phyloP scores from a whole-genome alignment of 2,888 invertebrate species.

The Acrobasis suavella region DNA sequence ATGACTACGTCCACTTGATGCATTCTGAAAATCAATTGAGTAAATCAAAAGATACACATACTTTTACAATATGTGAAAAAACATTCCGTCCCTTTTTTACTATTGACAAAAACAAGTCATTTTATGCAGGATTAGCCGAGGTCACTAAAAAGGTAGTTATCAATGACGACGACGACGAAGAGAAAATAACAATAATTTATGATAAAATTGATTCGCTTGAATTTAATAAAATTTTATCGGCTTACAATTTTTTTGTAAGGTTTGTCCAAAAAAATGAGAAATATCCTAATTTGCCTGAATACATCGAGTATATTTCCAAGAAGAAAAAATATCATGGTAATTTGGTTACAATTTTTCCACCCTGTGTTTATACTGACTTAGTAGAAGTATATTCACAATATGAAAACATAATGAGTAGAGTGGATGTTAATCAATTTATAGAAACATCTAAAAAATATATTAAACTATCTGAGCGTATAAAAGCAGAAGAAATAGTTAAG shows the following conservation, averaged over 20 bases:
- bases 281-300: slow-evolving; percentile 11
- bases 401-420: not conserved
- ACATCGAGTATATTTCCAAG: slow-evolving; percentile 3
- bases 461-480: not conserved
- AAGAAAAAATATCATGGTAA: slow-evolving; percentile 8
- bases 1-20: slow-evolving; percentile 41
- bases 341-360: slow-evolving; percentile 10
- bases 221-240: not conserved
- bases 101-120: slow-evolving; percentile 37
- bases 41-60: too few relatives aligned
- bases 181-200: slow-evolving; percentile 8
- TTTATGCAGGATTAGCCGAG: slow-evolving; percentile 29
- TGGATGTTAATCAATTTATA: slow-evolving; percentile 7
- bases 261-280: slow-evolving; percentile 1
- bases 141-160: slow-evolving; percentile 26
- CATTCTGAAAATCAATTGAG: too few relatives aligned
- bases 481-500: slow-evolving; percentile 2
- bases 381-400: not conserved
- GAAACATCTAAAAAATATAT: slow-evolving; percentile 1
- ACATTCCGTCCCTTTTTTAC: slow-evolving; percentile 43
- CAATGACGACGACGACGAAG: not conserved
- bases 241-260: not conserved
- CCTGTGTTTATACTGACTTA: not conserved
- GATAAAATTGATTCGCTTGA: slow-evolving; percentile 2
- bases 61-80: slow-evolving; percentile 35